These are phyloP conservation scores for Argyrosomus japonicus DNA, from an alignment of 2,113 vertebrate genomes.

Conservation along the genomic window DNA sequence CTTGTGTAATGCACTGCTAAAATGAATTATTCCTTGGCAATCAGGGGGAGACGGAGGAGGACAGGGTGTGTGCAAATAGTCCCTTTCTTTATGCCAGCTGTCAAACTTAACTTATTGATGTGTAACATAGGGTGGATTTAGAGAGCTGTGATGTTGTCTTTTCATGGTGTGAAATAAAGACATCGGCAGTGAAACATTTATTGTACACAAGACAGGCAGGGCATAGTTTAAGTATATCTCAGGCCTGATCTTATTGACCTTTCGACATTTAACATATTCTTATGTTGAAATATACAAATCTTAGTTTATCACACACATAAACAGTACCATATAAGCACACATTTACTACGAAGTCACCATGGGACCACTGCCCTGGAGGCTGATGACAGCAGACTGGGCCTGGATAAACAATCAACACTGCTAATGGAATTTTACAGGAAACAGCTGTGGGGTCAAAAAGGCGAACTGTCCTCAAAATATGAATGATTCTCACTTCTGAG, in stretches of 20 bases:
- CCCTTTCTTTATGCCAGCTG: constrained; percentile 44
- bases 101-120: constrained; percentile 28
- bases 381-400: constrained; percentile 39
- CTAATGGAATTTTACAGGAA: constrained; percentile 65
- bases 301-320: background rate
- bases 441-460: constrained; percentile 61
- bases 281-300: background rate
- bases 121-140: constrained; percentile 17
- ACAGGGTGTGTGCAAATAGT: constrained; percentile 6
- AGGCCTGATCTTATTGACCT: background rate
- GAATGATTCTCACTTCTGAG: constrained; percentile 8
- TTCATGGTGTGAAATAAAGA: constrained; percentile 38
- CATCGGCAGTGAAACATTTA: constrained; percentile 23
- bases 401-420: constrained; percentile 67
- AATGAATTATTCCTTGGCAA: constrained; percentile 58
- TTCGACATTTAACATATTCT: background rate
- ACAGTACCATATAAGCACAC: background rate
- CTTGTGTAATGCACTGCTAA: constrained; percentile 35
- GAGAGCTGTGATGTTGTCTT: constrained; percentile 17
- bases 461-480: constrained; percentile 32
- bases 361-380: constrained; percentile 31
- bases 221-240: background rate
- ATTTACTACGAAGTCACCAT: constrained; percentile 13
- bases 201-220: background rate
- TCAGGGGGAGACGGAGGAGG: background rate